Base-by-base conservation (phyloP, 2,113 vertebrate genomes). In the Pavo muticus region DNA sequence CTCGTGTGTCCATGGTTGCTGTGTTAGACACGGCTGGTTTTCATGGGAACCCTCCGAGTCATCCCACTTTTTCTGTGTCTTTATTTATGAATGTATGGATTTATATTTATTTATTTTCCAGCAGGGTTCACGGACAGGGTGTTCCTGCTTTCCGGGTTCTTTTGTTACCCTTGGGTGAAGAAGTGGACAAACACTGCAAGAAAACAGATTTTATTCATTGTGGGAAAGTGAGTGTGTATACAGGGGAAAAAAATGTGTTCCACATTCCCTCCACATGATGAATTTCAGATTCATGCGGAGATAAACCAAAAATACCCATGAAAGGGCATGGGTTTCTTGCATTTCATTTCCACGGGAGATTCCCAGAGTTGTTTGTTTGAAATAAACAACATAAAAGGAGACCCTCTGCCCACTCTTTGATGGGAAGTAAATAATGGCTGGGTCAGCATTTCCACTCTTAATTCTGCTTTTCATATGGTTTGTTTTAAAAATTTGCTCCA, bases 291-390 rank as follows among this genome's bases (percentile, higher is more conserved):
- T 95, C 90, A 83, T 95, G 78, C 48, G 82, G 90, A 94, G 75
- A 95, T 91, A 93, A 94, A 95, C 82, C 88, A 94, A 89, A 94
- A 95, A 96, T 96, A 92, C 83, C 78, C 94, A 92, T 96, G 90
- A 95, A 95, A 89, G 61, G 79, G 40, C 68, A 91, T 91, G 91
- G 90, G 84, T 52, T 92, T 96, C 95, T 94, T 79, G 72, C 39
- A 57, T 93, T 91, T 91, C 17, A 37, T 91, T 96, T 97, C 92
- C 86, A 95, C 83, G 32, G 91, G 87, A 96, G 87, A 89, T 79
- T 91, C 80, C 56, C 88, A 77, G 90, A 85, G 60, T 88, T 95
- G 84, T 93, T 96, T 96, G 80, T 94, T 95, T 97, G 90, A 75
- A 94, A 83, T 90, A 96, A 90, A 91, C 84, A 93, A 81, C 80